Conservation (phyloP, 2,797 vertebrate genomes). For the Sebastes wilsoni region DNA sequence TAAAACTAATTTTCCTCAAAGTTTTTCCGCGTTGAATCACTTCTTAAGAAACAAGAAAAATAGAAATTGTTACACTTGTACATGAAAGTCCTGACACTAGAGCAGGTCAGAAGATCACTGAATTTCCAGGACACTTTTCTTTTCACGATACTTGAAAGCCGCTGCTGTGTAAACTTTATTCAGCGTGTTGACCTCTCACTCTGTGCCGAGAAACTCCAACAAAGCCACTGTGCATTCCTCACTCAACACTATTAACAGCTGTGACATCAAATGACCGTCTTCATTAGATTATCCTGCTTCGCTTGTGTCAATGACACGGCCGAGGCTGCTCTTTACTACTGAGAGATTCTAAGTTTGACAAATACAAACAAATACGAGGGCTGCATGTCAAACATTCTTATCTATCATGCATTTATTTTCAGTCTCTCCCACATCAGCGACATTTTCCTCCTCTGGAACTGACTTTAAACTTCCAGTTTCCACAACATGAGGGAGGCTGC, state of each 20-base stretch:
- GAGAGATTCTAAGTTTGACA: too few relatives aligned
- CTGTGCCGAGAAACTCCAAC: neutral
- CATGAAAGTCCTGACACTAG: neutral
- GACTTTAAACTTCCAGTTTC: neutral
- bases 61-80: neutral
- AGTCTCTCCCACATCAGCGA: accelerated
- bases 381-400: neutral
- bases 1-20: neutral
- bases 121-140: neutral
- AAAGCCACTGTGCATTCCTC: neutral
- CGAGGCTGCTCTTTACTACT: too few relatives aligned
- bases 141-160: neutral
- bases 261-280: conserved; percentile 3
- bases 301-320: neutral
- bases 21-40: neutral
- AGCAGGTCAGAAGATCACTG: neutral
- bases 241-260: neutral
- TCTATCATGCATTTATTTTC: neutral
- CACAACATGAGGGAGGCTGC: neutral
- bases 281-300: neutral
- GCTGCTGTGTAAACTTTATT: neutral
- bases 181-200: neutral
- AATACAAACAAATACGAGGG: too few relatives aligned
- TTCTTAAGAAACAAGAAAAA: neutral
- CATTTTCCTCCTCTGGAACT: neutral